Evolutionary conservation across 2,113 vertebrate genomes (phyloP).

Genomic region (Brachypodius melanocephalos): DNA sequence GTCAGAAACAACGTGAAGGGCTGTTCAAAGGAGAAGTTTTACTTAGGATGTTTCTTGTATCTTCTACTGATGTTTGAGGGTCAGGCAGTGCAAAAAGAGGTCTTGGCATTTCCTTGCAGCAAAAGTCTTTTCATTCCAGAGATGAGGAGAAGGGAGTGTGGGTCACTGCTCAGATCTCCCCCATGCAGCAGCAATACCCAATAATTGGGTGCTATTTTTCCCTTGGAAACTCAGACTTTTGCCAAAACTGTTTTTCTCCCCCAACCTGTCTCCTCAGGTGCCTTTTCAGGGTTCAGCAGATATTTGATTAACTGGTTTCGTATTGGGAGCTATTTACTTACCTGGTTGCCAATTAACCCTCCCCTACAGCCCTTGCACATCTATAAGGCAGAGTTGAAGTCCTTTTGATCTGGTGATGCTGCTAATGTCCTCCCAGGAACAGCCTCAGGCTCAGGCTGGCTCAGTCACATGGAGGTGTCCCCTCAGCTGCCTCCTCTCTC

Average conservation of each 20-base stretch:
- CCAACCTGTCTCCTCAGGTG: not conserved
- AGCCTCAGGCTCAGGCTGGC: not conserved
- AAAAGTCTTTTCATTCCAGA: not conserved
- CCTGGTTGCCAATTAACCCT: not conserved
- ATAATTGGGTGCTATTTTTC: not conserved
- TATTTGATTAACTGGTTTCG: not conserved
- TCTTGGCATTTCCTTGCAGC: not conserved
- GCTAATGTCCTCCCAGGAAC: not conserved
- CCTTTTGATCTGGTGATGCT: not conserved
- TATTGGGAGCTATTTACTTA: not conserved
- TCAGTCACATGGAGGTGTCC: not conserved
- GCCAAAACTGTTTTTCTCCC: not conserved
- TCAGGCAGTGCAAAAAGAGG: not conserved
- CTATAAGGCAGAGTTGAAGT: not conserved
- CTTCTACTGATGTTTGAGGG: not conserved
- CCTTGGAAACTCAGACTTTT: not conserved
- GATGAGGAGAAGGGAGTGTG: not conserved
- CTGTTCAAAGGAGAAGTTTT: not conserved
- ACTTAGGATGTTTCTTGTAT: not conserved
- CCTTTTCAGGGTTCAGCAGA: not conserved
- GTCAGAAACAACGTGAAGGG: not conserved
- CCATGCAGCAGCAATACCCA: not conserved
- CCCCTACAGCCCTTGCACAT: not conserved
- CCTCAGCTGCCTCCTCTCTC: not conserved
- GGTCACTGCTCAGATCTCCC: not conserved